A percentile compares a stretch with the other conserved stretches of the same genome.
Conservation (phyloP, 2,113 vertebrate species). For the Pitta sordida region DNA sequence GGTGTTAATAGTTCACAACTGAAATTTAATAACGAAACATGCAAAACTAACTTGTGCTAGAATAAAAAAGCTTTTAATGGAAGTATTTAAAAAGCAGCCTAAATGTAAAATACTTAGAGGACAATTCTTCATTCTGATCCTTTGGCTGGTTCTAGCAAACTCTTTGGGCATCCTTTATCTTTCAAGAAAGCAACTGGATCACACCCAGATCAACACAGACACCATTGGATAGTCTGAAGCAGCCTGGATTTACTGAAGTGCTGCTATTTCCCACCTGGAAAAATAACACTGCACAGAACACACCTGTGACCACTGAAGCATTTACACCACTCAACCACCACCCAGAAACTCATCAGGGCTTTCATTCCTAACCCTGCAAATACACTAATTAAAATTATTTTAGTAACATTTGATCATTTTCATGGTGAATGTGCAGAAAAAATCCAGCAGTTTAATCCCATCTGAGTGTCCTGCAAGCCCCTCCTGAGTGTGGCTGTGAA, state of each 20-base stretch:
- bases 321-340: too few relatives aligned
- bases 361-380: background rate
- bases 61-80: background rate
- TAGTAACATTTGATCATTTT: background rate
- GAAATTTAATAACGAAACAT: too few relatives aligned
- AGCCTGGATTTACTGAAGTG: background rate
- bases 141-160: background rate
- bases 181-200: background rate
- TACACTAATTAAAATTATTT: background rate
- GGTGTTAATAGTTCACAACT: background rate
- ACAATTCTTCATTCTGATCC: background rate
- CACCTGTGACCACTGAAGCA: background rate
- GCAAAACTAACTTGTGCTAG: background rate
- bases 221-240: background rate
- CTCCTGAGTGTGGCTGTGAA: fast-evolving
- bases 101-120: background rate
- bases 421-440: background rate
- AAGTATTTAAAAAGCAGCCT: background rate
- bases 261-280: background rate
- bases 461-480: background rate
- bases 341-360: too few relatives aligned
- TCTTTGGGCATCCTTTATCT: background rate
- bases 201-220: background rate
- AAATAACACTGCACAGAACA: background rate
- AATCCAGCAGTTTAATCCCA: background rate